These are phyloP conservation scores for Catostylus mosaicus DNA, from an alignment of 30 jellyfish, hydroid and myxozoan genomes.

Conservation along the genomic window DNA sequence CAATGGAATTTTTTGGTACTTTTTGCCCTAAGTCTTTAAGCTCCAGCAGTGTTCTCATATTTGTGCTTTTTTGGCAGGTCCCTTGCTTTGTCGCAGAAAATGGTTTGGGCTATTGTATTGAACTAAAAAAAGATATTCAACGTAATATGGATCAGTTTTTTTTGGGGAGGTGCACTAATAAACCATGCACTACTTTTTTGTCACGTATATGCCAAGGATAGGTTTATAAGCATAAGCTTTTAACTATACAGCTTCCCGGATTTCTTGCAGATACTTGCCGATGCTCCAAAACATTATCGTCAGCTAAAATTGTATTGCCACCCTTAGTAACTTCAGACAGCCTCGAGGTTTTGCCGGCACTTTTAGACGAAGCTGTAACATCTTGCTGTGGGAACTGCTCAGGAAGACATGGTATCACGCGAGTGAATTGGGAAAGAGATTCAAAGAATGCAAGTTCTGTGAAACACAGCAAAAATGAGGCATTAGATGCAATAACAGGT, in stretches of 20 bases:
- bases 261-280: slow-evolving; percentile 26
- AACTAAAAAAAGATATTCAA: too few species aligned
- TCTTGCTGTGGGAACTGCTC: slow-evolving; percentile 63
- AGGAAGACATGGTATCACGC: slow-evolving; percentile 31
- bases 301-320: slow-evolving; percentile 23
- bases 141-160: not conserved
- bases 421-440: slow-evolving; percentile 39
- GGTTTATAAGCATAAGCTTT: not conserved
- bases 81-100: not conserved
- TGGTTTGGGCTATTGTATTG: not conserved
- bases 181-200: not conserved
- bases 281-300: slow-evolving; percentile 15
- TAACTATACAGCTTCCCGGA: not conserved
- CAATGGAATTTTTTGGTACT: not conserved
- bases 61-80: not conserved
- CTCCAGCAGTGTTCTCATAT: not conserved
- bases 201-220: not conserved
- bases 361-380: slow-evolving; percentile 19
- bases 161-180: not conserved
- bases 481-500: slow-evolving; percentile 8
- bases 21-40: not conserved
- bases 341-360: slow-evolving; percentile 16
- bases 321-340: slow-evolving; percentile 7
- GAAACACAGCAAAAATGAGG: slow-evolving; percentile 7
- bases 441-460: not conserved